Evolutionary conservation across 2,888 invertebrate genomes (phyloP).

Genomic region (Drepanosiphum platanoidis): DNA sequence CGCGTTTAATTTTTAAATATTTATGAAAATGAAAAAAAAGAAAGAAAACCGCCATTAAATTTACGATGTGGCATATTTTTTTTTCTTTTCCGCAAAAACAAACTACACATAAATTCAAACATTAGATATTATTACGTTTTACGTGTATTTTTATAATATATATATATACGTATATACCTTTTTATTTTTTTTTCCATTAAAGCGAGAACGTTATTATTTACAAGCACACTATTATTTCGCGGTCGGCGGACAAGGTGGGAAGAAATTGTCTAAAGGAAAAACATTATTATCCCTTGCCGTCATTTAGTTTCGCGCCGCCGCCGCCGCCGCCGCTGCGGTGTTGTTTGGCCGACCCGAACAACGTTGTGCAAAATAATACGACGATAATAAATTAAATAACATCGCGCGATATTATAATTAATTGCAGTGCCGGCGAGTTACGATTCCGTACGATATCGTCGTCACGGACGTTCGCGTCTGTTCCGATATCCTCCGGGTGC

Average conservation of each 20-base stretch:
- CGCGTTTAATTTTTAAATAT: slow-evolving; percentile 2
- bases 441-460: too few relatives aligned
- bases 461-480: too few relatives aligned
- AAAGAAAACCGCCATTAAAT: neutral
- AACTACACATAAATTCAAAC: slow-evolving; percentile 15
- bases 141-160: slow-evolving; percentile 6
- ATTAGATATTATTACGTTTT: neutral
- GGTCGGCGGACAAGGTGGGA: neutral
- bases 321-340: too few relatives aligned
- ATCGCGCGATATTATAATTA: too few relatives aligned
- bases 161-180: too few relatives aligned
- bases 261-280: neutral
- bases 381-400: too few relatives aligned
- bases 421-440: too few relatives aligned
- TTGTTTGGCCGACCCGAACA: too few relatives aligned
- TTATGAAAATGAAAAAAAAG: neutral
- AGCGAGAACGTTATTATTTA: neutral
- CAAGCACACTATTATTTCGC: too few relatives aligned
- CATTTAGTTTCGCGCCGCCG: neutral
- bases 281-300: neutral
- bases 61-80: slow-evolving; percentile 9
- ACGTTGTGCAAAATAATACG: too few relatives aligned
- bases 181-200: neutral
- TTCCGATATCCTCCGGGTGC: too few relatives aligned
- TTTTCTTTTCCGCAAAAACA: slow-evolving; percentile 6